Conservation (phyloP, 2,888 invertebrate genomes). For the Lasius platythorax region DNA sequence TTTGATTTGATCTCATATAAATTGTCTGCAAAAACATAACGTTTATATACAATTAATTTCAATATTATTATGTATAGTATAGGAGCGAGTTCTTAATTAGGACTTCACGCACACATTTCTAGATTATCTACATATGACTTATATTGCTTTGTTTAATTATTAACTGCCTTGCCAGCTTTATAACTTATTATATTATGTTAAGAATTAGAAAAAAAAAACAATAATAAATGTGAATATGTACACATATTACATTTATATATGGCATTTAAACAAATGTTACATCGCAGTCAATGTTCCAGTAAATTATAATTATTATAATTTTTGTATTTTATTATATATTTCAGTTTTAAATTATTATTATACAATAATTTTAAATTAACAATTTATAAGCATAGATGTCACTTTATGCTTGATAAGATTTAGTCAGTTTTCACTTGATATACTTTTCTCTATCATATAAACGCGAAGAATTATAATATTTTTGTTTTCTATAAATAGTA, state of each 20-base stretch:
- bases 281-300: background rate
- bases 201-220: background rate
- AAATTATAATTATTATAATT: background rate
- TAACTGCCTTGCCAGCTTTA: background rate
- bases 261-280: background rate
- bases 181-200: background rate
- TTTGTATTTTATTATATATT: background rate
- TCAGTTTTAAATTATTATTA: background rate
- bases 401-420: background rate
- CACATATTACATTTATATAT: background rate
- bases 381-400: background rate
- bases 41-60: background rate
- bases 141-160: constrained; percentile 17
- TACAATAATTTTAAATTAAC: background rate
- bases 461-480: background rate
- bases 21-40: background rate
- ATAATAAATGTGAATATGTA: background rate
- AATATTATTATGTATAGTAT: background rate
- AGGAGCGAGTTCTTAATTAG: background rate
- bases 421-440: background rate
- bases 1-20: background rate
- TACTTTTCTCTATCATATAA: background rate
- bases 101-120: background rate
- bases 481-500: background rate
- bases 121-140: constrained; percentile 20